Evolutionary conservation across 2,113 vertebrate species (phyloP).

Genomic region (Trichomycterus rosablanca): DNA sequence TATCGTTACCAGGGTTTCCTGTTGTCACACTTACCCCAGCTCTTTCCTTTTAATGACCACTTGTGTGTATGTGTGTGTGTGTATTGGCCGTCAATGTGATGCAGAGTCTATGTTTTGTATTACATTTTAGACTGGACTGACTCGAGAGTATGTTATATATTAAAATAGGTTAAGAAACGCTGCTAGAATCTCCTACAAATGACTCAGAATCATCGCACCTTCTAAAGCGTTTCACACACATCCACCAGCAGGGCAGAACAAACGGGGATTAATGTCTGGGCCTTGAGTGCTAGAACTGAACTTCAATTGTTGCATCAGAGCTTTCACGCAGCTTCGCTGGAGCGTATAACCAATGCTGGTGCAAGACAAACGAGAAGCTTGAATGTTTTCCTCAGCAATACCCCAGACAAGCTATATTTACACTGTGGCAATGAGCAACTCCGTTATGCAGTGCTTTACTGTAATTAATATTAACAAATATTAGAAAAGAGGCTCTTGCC

Average conservation of each 20-base stretch:
- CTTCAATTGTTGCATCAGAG: constrained; percentile 33
- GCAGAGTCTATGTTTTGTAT: no score
- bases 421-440: constrained; percentile 35
- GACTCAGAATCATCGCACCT: no score
- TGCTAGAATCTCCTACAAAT: no score
- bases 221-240: no score
- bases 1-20: no score
- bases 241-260: constrained; percentile 34
- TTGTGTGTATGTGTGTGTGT: no score
- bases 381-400: background rate
- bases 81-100: no score
- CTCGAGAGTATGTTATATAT: no score
- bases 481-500: constrained; percentile 45
- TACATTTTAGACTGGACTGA: no score
- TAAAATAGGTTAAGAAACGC: no score
- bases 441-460: constrained; percentile 50
- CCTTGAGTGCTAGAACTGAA: constrained; percentile 17
- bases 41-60: no score
- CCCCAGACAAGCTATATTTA: constrained; percentile 43
- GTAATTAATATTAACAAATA: constrained; percentile 65
- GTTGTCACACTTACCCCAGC: no score
- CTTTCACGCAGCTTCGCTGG: constrained; percentile 23
- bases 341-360: background rate
- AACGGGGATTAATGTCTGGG: constrained; percentile 36
- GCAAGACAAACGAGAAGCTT: background rate